Percentiles rank a stretch among this genome's conserved stretches.
These are phyloP conservation scores for Lacerta agilis DNA, from an alignment of 2,797 vertebrate species.

Conservation along the genomic window DNA sequence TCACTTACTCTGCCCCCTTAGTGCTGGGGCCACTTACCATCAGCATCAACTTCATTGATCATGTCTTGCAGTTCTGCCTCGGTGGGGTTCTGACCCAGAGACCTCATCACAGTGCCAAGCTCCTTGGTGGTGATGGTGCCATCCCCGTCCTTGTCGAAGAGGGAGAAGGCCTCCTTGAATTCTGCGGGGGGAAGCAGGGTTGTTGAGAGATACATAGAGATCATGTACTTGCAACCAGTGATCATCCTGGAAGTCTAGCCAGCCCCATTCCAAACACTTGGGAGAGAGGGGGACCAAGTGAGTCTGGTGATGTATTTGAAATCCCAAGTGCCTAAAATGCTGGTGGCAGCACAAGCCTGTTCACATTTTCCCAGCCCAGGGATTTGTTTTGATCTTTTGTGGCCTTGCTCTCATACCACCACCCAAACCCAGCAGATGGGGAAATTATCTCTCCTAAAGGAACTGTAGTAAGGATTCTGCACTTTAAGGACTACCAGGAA, in stretches of 20 bases:
- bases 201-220: not conserved
- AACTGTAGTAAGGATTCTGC: no score
- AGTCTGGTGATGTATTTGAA: not conserved
- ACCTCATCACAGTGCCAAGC: constrained; percentile 90
- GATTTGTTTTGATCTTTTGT: no score
- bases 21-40: constrained; percentile 76
- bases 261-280: no score
- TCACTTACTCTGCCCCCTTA: not conserved
- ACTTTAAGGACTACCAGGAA: not conserved
- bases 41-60: constrained; percentile 93
- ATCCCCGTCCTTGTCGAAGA: constrained; percentile 92
- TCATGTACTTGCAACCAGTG: not conserved
- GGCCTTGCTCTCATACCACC: no score
- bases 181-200: constrained; percentile 68
- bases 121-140: constrained; percentile 93
- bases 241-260: no score
- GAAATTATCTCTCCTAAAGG: not conserved
- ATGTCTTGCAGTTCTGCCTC: constrained; percentile 92
- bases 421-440: not conserved
- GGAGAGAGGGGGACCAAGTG: not conserved
- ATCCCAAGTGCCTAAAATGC: not conserved
- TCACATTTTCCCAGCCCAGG: not conserved
- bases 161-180: constrained; percentile 93
- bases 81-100: constrained; percentile 92
- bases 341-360: not conserved